Evolutionary conservation across 2,888 invertebrate species (phyloP).

Genomic region (Tholera decimalis): DNA sequence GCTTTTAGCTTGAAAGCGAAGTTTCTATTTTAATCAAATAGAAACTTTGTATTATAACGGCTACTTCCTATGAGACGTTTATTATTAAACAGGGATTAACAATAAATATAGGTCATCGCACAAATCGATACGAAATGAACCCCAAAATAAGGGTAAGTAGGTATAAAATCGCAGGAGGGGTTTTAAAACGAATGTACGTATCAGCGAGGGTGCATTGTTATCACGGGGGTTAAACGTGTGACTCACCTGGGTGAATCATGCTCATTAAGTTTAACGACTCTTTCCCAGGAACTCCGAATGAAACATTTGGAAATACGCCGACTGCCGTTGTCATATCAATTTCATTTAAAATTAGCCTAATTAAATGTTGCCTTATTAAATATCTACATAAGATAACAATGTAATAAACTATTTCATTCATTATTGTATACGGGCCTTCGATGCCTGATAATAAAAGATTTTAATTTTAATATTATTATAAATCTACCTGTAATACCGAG

Average conservation of each 20-base stretch:
- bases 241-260: constrained; percentile 67
- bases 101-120: constrained; percentile 53
- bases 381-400: no score
- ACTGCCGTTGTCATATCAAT: not conserved
- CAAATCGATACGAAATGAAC: constrained; percentile 7
- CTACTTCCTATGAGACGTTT: not conserved
- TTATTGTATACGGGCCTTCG: no score
- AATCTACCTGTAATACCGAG: no score
- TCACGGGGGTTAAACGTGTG: constrained; percentile 55
- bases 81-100: not conserved
- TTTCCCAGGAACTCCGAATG: constrained; percentile 20
- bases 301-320: constrained; percentile 2
- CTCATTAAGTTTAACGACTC: constrained; percentile 34
- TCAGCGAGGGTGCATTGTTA: constrained; percentile 53
- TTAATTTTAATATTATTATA: no score
- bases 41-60: not conserved
- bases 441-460: no score
- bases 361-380: not conserved
- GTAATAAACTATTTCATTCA: no score
- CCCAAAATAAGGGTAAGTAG: not conserved
- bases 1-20: no score
- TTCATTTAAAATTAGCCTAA: constrained; percentile 6
- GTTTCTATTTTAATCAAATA: not conserved
- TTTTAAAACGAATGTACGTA: constrained; percentile 14
- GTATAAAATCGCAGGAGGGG: constrained; percentile 17